Conservation (phyloP, 2,888 invertebrate genomes). For the Metopia argyrocephala region DNA sequence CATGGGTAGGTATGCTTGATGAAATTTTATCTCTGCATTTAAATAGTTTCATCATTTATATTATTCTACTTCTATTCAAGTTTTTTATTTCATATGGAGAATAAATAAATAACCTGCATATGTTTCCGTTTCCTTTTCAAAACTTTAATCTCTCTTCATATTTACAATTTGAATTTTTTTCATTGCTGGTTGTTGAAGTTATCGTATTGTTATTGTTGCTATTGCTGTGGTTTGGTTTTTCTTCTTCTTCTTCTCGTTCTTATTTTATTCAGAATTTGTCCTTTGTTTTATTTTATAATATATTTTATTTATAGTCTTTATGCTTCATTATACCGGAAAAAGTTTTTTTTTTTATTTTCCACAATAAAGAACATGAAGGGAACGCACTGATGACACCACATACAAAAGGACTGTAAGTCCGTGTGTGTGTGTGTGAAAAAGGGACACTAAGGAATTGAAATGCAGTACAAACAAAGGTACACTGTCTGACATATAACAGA, state of each 20-base stretch:
- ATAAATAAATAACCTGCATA: constrained; percentile 54
- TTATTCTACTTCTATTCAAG: constrained; percentile 24
- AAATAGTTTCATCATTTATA: constrained; percentile 55
- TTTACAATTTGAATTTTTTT: neutral
- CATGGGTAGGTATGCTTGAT: neutral
- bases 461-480: neutral
- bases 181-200: neutral
- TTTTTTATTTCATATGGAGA: neutral
- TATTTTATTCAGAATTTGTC: neutral
- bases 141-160: constrained; percentile 35
- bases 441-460: neutral
- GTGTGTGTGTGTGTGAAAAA: neutral
- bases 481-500: neutral
- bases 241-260: neutral
- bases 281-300: constrained; percentile 35
- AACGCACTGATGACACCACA: neutral
- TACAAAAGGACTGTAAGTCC: neutral
- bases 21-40: constrained; percentile 46
- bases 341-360: constrained; percentile 9
- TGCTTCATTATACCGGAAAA: constrained; percentile 60
- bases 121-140: constrained; percentile 58
- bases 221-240: constrained; percentile 9
- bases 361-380: neutral
- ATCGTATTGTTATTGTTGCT: constrained; percentile 14
- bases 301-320: constrained; percentile 61